Conservation (phyloP, 2,113 vertebrate genomes). For the Melozone crissalis region DNA sequence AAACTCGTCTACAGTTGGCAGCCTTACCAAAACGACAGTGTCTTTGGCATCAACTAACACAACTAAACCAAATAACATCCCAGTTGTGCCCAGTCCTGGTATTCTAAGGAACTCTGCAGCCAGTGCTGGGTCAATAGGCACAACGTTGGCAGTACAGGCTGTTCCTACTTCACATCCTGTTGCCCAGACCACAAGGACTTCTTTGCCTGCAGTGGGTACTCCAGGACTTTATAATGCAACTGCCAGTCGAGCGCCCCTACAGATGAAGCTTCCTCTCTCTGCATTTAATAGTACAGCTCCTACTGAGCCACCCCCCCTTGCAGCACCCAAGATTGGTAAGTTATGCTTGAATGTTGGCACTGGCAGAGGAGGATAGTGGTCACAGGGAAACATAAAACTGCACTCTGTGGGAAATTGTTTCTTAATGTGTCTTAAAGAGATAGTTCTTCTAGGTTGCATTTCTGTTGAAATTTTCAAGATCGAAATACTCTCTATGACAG, state of each 20-base stretch:
- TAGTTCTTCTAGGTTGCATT: background rate
- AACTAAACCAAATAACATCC: slow-evolving; percentile 74
- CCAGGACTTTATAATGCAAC: slow-evolving; percentile 74
- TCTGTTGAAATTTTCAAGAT: background rate
- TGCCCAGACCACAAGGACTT: slow-evolving; percentile 77
- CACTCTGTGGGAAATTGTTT: background rate
- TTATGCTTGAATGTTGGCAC: background rate
- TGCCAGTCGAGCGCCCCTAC: slow-evolving; percentile 64
- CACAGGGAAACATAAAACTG: background rate
- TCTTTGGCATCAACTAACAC: slow-evolving; percentile 74
- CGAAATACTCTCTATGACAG: background rate
- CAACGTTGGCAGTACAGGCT: slow-evolving; percentile 76
- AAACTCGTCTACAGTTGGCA: slow-evolving; percentile 75
- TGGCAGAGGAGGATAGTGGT: background rate
- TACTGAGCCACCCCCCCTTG: slow-evolving; percentile 51
- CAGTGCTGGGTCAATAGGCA: slow-evolving; percentile 68
- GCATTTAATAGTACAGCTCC: slow-evolving; percentile 70
- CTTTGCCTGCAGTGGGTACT: slow-evolving; percentile 75
- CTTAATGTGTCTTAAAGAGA: background rate
- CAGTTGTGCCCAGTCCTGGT: slow-evolving; percentile 70
- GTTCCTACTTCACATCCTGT: slow-evolving; percentile 75
- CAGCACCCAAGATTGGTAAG: slow-evolving; percentile 75
- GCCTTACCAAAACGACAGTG: slow-evolving; percentile 76
- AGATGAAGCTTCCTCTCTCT: slow-evolving; percentile 78
- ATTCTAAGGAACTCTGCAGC: slow-evolving; percentile 76